phyloP scores from a whole-genome alignment of 2,797 vertebrate species.

The Eurystomus glaucurus region DNA sequence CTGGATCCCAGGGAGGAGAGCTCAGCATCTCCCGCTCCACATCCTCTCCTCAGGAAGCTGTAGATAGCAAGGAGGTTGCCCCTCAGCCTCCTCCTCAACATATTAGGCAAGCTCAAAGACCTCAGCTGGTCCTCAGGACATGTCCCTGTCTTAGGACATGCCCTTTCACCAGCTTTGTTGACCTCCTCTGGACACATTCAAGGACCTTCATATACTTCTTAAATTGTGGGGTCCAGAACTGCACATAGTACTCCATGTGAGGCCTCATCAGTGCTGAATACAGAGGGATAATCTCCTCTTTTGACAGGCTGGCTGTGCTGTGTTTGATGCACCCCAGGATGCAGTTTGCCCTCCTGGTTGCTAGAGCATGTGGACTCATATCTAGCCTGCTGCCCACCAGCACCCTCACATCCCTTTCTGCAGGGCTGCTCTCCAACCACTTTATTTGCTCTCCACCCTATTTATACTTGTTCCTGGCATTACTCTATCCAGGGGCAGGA shows the following conservation, averaged over 20 bases:
- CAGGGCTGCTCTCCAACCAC: background rate
- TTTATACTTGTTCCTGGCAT: background rate
- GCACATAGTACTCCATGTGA: background rate
- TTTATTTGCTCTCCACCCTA: background rate
- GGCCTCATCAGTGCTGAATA: accelerated
- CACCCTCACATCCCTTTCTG: background rate
- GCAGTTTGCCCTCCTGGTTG: background rate
- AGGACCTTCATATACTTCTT: background rate
- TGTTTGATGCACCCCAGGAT: no score
- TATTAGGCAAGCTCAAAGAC: background rate
- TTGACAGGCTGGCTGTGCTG: accelerated
- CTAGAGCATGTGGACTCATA: no score
- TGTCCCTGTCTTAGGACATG: accelerated
- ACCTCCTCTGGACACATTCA: accelerated
- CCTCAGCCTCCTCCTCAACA: background rate
- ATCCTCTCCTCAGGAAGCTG: background rate
- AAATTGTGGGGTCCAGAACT: background rate
- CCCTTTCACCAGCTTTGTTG: background rate
- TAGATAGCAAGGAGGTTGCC: background rate
- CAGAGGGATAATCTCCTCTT: background rate
- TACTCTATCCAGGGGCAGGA: background rate
- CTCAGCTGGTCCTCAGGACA: accelerated
- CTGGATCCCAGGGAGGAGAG: background rate
- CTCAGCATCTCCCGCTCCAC: background rate
- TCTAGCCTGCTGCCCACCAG: background rate